Conservation (phyloP, 2,113 vertebrate species). For the Oreochromis spilurus region DNA sequence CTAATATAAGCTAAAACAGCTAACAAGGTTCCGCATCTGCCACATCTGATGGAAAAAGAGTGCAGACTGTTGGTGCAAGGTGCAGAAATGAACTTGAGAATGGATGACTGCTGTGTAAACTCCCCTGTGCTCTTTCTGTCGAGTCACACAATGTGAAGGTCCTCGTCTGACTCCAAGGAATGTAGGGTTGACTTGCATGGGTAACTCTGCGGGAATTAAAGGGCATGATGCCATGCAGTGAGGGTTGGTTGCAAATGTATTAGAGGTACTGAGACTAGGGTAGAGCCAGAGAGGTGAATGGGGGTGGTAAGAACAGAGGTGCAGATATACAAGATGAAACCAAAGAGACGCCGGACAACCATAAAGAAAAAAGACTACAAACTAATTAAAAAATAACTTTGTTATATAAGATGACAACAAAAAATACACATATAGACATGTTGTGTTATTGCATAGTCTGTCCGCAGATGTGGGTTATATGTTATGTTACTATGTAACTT, state of each 20-base stretch:
- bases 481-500: neutral
- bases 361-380: neutral
- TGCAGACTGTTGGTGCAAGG: constrained; percentile 27
- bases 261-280: neutral
- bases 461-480: neutral
- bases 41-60: constrained; percentile 35
- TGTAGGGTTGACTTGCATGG: neutral
- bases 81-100: constrained; percentile 23
- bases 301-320: neutral
- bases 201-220: neutral
- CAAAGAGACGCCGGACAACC: neutral
- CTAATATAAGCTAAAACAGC: constrained; percentile 27
- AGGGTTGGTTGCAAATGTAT: neutral
- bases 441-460: neutral
- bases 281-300: neutral
- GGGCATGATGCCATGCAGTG: neutral
- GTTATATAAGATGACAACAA: neutral
- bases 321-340: neutral
- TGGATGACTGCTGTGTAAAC: constrained; percentile 30
- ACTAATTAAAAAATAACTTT: neutral
- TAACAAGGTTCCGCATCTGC: constrained; percentile 28
- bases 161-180: constrained; percentile 12
- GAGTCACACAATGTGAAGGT: neutral
- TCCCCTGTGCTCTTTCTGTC: constrained; percentile 7
- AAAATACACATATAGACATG: neutral